Percentiles rank a stretch among this genome's conserved stretches.
phyloP scores from a whole-genome alignment of 2,797 vertebrate species.

The Cossypha niveicapilla region DNA sequence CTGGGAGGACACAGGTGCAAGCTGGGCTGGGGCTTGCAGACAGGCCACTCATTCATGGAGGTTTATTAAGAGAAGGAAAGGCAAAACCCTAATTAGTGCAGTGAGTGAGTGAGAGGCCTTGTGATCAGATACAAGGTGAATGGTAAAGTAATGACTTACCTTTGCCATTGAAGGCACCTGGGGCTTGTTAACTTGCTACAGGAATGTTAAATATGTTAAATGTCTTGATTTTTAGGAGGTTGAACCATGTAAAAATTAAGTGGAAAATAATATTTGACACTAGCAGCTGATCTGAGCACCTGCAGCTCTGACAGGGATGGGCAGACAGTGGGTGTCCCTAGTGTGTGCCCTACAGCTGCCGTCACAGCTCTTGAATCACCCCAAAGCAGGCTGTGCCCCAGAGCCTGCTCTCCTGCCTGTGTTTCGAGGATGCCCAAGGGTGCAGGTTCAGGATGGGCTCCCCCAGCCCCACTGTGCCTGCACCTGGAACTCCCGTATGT shows the following conservation, averaged over 20 bases:
- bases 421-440: neutral
- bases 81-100: constrained; percentile 25
- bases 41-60: neutral
- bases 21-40: neutral
- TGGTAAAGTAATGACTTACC: neutral
- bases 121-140: neutral
- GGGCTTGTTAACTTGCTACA: neutral
- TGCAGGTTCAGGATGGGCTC: neutral
- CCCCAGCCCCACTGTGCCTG: neutral
- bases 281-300: neutral
- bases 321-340: neutral
- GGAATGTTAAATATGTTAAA: neutral
- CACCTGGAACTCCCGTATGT: fast-evolving
- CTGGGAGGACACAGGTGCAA: neutral
- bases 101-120: neutral
- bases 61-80: neutral
- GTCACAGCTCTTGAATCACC: neutral
- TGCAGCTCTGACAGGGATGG: neutral
- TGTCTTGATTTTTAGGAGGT: neutral
- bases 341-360: neutral
- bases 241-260: neutral
- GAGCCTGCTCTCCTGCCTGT: neutral
- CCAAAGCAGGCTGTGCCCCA: neutral
- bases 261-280: neutral
- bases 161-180: neutral